Base-by-base conservation (phyloP, 2,888 invertebrate genomes). In the Cancer borealis region DNA sequence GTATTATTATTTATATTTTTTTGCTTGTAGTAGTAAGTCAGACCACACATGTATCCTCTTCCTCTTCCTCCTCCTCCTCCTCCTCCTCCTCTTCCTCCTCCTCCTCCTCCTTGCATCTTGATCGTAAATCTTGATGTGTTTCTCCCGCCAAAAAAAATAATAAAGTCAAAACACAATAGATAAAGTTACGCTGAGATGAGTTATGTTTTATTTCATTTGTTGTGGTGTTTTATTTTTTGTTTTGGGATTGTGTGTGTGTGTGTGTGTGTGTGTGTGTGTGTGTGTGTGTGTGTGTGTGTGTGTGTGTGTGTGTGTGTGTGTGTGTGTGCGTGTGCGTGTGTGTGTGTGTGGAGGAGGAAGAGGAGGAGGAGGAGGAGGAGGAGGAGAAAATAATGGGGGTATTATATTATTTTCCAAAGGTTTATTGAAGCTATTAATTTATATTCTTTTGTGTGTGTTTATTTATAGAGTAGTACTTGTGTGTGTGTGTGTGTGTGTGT, bases 191-290 rank as follows among this genome's bases (percentile, higher is more conserved):
- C 17, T 39, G 17, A 17, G 30, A 26, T 88, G 88, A 88, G 14
- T 88, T 45, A 14, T 21, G 46, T 88, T 26, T 30, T 88, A 45
- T 46, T 88, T 46, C 88, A 88, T 88, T 88, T 88, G 4, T 88
- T 88, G 17, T 88, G 14, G 17, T 26, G 14, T 46, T n/a, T 88
- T 14, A 39, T 26, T 45, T 45, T 12, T 45, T 39, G 39, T 12
- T 45, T 39, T 6, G 46, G 21, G 26, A 3, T 39, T 39, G 39
- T 1, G 1, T 39, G 39, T 39, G 39, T 39, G n/a, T n/a, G n/a
- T n/a, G n/a, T n/a, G n/a, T n/a, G n/a, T n/a, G n/a, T n/a, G n/a
- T n/a, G n/a, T n/a, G n/a, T n/a, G n/a, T n/a, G n/a, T n/a, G n/a
- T n/a, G n/a, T n/a, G n/a, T n/a, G n/a, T n/a, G n/a, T n/a, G n/a